A percentile compares a stretch with the other conserved stretches of the same genome.
Conservation (phyloP, 2,888 invertebrate species). For the Agrochola lychnidis region DNA sequence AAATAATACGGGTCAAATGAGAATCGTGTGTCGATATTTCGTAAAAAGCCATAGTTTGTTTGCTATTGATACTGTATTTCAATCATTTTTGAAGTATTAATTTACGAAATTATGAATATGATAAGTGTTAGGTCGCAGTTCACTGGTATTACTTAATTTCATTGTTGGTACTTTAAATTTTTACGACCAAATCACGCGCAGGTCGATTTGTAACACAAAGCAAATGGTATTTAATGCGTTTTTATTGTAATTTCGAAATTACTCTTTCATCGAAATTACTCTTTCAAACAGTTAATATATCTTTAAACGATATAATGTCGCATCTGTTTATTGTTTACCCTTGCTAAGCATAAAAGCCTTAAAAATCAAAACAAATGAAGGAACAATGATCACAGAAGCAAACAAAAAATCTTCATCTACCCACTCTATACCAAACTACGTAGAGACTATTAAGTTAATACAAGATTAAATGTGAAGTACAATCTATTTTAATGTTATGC, state of each 20-base stretch:
- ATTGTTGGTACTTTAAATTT: slow-evolving; percentile 28
- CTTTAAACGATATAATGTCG: neutral
- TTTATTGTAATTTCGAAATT: slow-evolving; percentile 32
- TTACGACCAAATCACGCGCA: slow-evolving; percentile 47
- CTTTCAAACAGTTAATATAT: no score
- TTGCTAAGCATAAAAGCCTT: neutral
- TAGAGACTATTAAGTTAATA: neutral
- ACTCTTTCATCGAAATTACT: neutral
- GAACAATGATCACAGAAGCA: neutral
- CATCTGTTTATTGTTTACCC: neutral
- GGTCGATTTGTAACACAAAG: slow-evolving; percentile 25
- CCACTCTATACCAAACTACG: neutral
- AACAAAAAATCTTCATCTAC: neutral
- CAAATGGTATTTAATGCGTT: slow-evolving; percentile 29
- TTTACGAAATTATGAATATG: slow-evolving; percentile 46
- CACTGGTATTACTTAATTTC: slow-evolving; percentile 45
- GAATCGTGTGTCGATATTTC: slow-evolving; percentile 53
- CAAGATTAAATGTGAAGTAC: slow-evolving; percentile 15
- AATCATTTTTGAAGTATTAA: slow-evolving; percentile 27
- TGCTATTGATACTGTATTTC: slow-evolving; percentile 34
- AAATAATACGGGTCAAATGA: slow-evolving; percentile 51
- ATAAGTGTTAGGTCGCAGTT: slow-evolving; percentile 49
- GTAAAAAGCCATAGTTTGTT: slow-evolving; percentile 41
- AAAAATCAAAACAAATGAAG: neutral
- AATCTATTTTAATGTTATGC: slow-evolving; percentile 46